Percentiles rank a stretch among this genome's conserved stretches.
phyloP scores from a whole-genome alignment of 2,797 vertebrate species.

The Neostethus bicornis region DNA sequence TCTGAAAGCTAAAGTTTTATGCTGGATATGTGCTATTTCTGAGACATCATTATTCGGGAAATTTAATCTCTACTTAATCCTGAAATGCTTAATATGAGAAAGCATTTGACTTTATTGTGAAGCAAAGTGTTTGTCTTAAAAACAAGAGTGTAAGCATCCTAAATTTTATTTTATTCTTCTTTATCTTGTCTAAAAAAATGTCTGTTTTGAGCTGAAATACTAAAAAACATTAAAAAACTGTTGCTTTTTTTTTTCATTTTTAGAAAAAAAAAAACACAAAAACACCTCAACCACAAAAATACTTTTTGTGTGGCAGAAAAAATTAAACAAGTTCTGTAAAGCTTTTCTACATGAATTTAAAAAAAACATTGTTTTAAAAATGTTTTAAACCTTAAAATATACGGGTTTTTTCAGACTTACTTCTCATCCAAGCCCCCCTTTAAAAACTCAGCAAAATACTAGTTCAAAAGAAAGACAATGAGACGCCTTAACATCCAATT shows the following conservation, averaged over 20 bases:
- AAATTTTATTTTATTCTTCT: slow-evolving; percentile 41
- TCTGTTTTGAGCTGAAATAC: slow-evolving; percentile 53
- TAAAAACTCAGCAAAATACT: slow-evolving; percentile 58
- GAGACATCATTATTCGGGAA: slow-evolving; percentile 12
- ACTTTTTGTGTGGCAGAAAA: background rate
- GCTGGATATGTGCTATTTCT: slow-evolving; percentile 17
- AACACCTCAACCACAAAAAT: slow-evolving; percentile 5
- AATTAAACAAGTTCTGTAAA: slow-evolving; percentile 58
- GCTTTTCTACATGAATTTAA: slow-evolving; percentile 62
- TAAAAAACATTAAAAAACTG: slow-evolving; percentile 40
- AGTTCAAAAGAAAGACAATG: slow-evolving; percentile 54
- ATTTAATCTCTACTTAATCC: slow-evolving; percentile 5
- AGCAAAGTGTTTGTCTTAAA: slow-evolving; percentile 7
- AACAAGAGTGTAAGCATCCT: slow-evolving; percentile 34
- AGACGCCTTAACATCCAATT: slow-evolving; percentile 70
- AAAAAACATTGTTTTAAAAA: no score
- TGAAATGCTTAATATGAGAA: slow-evolving; percentile 23
- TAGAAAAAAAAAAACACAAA: slow-evolving; percentile 12
- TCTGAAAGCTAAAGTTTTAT: slow-evolving; percentile 12
- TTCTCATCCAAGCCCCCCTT: slow-evolving; percentile 42
- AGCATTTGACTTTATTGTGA: slow-evolving; percentile 2
- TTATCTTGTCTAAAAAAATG: slow-evolving; percentile 55
- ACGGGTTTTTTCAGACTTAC: no score
- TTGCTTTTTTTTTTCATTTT: slow-evolving; percentile 31
- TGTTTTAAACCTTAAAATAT: no score